phyloP scores from a whole-genome alignment of 2,888 invertebrate genomes.

The Phymatocera aterrima region DNA sequence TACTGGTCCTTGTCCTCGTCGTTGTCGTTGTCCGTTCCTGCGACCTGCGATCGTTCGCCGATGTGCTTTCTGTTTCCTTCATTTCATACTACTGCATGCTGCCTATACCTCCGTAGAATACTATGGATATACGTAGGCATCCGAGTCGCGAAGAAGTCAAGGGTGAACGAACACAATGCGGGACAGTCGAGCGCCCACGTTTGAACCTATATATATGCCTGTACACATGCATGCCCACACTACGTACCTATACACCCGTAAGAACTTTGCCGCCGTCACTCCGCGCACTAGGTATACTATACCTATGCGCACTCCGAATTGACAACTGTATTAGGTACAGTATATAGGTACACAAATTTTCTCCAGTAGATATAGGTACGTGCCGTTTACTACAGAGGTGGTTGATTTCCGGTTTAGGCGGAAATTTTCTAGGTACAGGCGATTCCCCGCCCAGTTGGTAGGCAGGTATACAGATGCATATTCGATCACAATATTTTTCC shows the following conservation, averaged over 20 bases:
- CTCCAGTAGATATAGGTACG: not conserved
- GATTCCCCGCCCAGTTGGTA: too few species aligned
- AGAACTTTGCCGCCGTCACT: not conserved
- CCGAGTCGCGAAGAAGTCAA: conserved; percentile 55
- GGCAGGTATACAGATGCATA: too few species aligned
- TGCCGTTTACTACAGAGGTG: too few species aligned
- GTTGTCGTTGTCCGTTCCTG: not conserved
- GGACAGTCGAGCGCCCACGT: conserved; percentile 39
- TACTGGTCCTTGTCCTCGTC: not conserved
- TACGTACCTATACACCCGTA: not conserved
- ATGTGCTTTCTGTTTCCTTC: conserved; percentile 40
- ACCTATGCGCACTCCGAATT: conserved; percentile 4
- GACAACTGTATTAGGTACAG: conserved; percentile 47
- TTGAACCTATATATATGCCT: not conserved
- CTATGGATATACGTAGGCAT: not conserved
- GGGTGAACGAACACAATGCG: conserved; percentile 66
- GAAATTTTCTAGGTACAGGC: not conserved
- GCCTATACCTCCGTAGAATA: not conserved
- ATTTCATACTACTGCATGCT: not conserved
- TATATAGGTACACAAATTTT: too few species aligned
- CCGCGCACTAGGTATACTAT: not conserved
- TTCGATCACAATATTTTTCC: conserved; percentile 27
- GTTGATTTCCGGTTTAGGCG: conserved; percentile 29
- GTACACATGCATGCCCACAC: not conserved
- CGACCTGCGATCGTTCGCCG: conserved; percentile 14